Conservation (phyloP, 1,140 invertebrate species). For the Drosophila kurseongensis region DNA sequence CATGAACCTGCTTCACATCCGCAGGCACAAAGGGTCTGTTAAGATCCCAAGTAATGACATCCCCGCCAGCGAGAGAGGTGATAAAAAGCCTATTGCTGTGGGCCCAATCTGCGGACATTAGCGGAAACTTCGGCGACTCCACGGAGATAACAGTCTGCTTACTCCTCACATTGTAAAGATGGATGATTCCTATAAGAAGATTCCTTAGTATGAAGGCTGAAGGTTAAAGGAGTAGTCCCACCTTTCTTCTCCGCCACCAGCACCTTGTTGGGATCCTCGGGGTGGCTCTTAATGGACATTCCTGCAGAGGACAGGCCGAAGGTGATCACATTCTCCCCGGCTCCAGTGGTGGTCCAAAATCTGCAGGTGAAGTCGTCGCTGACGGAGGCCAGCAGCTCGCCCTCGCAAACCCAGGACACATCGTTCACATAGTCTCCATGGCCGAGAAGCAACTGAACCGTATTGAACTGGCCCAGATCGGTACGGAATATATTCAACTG, state of each 20-base stretch:
- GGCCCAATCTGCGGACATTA: slow-evolving; percentile 90
- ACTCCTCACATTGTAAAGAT: slow-evolving; percentile 89
- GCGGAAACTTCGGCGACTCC: slow-evolving; percentile 87
- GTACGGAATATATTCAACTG: slow-evolving; percentile 86
- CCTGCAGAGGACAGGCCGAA: slow-evolving; percentile 90
- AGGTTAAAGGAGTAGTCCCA: neutral
- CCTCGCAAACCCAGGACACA: slow-evolving; percentile 89
- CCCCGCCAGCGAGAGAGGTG: slow-evolving; percentile 87
- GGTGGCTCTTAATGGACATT: slow-evolving; percentile 89
- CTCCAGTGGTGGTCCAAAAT: slow-evolving; percentile 87
- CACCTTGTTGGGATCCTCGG: slow-evolving; percentile 89
- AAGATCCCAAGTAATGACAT: slow-evolving; percentile 88
- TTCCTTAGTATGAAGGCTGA: rapidly evolving
- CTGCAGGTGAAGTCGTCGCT: slow-evolving; percentile 91
- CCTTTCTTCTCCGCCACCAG: slow-evolving; percentile 91
- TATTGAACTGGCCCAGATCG: slow-evolving; percentile 85
- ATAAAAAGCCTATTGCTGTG: slow-evolving; percentile 87
- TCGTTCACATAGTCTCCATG: slow-evolving; percentile 91
- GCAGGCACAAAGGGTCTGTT: slow-evolving; percentile 86
- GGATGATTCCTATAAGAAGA: slow-evolving; percentile 85
- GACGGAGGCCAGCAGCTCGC: slow-evolving; percentile 89
- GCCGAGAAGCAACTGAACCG: slow-evolving; percentile 70
- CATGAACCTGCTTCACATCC: slow-evolving; percentile 86
- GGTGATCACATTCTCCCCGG: slow-evolving; percentile 85
- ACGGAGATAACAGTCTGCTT: slow-evolving; percentile 90